Base-by-base conservation (phyloP, 2,113 vertebrate species). In the Anas platyrhynchos region DNA sequence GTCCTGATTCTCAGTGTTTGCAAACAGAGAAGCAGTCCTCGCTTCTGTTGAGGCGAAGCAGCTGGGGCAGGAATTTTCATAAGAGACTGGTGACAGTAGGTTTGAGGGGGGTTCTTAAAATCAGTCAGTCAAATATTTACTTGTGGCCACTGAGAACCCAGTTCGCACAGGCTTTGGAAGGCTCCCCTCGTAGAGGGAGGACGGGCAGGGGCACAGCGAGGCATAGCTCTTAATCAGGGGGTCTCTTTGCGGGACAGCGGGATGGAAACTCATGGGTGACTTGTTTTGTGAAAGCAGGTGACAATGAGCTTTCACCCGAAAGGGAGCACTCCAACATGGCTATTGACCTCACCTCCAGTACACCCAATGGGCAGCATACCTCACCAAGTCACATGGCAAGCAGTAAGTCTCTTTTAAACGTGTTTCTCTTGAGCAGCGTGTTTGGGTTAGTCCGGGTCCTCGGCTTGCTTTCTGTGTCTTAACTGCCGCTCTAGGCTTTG, bases 291-390 rank as follows among this genome's bases (percentile, higher is more conserved):
- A 88, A 93, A 91, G 90, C 98, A 99, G 99, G 99, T 99, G 99
- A 99, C 98, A 99, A 99, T 98, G 98, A 99, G 97, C 98, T 99
- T 98, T 99, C 99, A 95, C 99, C 99, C 71, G 98, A 98, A 97
- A 99, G 99, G 97, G 99, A 99, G 94, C 98, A 99, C 97, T 98
- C 98, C 89, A 97, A 94, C 97, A 99, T 99, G 98, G 98, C 98
- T 96, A 98, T 98, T 93, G 99, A 99, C 98, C 98, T 99, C 98
- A 99, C 99, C 94, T 98, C 98, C 97, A 98, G 98, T 98, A 98
- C 99, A 97, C 98, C 98, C 97, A 99, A 99, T 96, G 99, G 99
- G 98, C 99, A 99, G 96, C 98, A 98, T 96, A 97, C 97, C 96
- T 98, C 98, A 94, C 98, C 98, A 93, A 98, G 98, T 98, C 98